phyloP scores from a whole-genome alignment of 2,113 vertebrate species.

The Zapornia atra region DNA sequence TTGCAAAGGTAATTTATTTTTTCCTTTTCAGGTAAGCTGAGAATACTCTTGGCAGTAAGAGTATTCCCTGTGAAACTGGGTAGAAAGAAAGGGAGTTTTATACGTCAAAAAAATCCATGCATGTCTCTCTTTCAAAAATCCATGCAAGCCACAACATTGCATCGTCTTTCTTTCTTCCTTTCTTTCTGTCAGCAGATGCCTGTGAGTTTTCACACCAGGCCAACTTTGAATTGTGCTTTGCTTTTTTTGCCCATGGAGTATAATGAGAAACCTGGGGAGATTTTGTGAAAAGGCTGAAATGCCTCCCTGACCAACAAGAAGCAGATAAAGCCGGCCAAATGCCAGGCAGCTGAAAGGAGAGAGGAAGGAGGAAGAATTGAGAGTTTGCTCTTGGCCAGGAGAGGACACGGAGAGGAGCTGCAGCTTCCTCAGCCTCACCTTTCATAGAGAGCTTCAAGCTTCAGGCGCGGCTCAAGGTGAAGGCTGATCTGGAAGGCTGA shows the following conservation, averaged over 20 bases:
- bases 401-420: neutral
- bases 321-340: conserved; percentile 1
- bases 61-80: neutral
- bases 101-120: neutral
- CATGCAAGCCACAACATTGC: neutral
- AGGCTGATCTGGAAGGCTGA: neutral
- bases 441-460: neutral
- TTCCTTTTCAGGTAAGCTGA: conserved; percentile 9
- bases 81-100: neutral
- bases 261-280: conserved; percentile 30
- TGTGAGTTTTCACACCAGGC: conserved; percentile 36
- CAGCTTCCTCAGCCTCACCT: neutral
- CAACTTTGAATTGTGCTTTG: conserved; percentile 28
- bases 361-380: neutral
- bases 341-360: neutral
- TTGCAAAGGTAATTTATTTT: neutral
- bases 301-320: neutral
- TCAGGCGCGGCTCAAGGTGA: neutral
- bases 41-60: neutral
- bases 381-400: neutral
- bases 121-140: conserved; percentile 29
- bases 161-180: conserved; percentile 7
- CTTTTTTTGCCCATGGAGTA: neutral
- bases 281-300: neutral
- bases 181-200: conserved; percentile 9